A percentile compares a stretch with the other conserved stretches of the same genome.
These are phyloP conservation scores for Ochlodes sylvanus DNA, from an alignment of 2,888 invertebrate species.

Conservation along the genomic window DNA sequence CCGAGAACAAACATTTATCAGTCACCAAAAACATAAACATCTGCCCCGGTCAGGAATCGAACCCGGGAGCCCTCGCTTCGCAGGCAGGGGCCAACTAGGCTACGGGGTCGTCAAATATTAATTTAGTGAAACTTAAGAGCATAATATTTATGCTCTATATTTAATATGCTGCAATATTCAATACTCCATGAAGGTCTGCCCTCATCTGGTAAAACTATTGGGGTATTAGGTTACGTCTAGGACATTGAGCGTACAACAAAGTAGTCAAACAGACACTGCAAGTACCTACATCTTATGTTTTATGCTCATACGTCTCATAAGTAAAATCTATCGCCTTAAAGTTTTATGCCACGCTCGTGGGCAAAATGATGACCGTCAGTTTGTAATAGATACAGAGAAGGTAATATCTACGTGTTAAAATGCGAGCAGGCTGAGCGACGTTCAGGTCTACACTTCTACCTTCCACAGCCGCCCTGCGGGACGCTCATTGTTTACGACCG, in stretches of 20 bases:
- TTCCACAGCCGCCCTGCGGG: slow-evolving; percentile 58
- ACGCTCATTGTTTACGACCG: slow-evolving; percentile 76
- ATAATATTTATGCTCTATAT: too few relatives aligned
- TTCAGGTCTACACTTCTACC: slow-evolving; percentile 15
- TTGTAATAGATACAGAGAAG: slow-evolving; percentile 28
- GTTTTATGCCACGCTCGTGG: slow-evolving; percentile 20
- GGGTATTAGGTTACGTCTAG: not conserved
- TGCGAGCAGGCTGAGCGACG: slow-evolving; percentile 38
- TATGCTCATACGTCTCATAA: slow-evolving; percentile 14
- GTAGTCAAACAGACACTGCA: slow-evolving; percentile 2
- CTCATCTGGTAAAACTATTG: too few relatives aligned
- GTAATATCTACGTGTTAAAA: slow-evolving; percentile 25
- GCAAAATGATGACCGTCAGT: slow-evolving; percentile 21
- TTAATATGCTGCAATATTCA: too few relatives aligned
- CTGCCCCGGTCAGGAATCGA: too few relatives aligned
- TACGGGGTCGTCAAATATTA: too few relatives aligned
- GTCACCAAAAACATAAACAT: too few relatives aligned
- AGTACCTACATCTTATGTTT: slow-evolving; percentile 8
- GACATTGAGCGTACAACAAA: slow-evolving; percentile 15
- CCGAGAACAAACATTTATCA: too few relatives aligned
- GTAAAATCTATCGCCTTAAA: slow-evolving; percentile 18
- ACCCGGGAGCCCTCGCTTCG: too few relatives aligned
- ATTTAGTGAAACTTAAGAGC: too few relatives aligned
- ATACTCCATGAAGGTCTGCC: too few relatives aligned
- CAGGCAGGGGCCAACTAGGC: too few relatives aligned